A percentile compares a stretch with the other conserved stretches of the same genome.
phyloP scores from a whole-genome alignment of 2,888 invertebrate genomes.

The Strigamia crassipes region DNA sequence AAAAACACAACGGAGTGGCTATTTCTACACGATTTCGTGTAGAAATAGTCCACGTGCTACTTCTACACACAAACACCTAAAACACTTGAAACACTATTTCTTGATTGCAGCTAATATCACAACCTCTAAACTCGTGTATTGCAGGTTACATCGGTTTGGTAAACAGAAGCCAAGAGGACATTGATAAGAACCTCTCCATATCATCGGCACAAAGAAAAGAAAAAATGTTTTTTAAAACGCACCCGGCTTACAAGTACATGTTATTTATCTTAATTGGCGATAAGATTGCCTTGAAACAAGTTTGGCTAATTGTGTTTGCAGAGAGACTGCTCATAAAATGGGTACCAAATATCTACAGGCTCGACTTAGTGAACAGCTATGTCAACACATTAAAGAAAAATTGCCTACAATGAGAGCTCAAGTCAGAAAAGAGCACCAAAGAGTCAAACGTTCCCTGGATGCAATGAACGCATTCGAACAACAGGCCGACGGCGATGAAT shows the following conservation, averaged over 20 bases:
- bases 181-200: constrained; percentile 18
- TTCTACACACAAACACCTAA: too few relatives aligned
- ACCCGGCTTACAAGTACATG: neutral
- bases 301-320: neutral
- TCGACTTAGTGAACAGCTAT: constrained; percentile 4
- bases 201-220: constrained; percentile 1
- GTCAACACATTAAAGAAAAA: constrained; percentile 13
- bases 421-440: constrained; percentile 12
- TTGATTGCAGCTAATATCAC: neutral
- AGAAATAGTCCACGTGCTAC: too few relatives aligned
- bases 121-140: neutral
- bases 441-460: neutral
- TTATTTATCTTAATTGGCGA: too few relatives aligned
- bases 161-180: constrained; percentile 26
- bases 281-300: too few relatives aligned
- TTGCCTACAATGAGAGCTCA: constrained; percentile 6
- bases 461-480: constrained; percentile 19
- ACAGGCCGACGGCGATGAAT: neutral
- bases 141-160: constrained; percentile 39
- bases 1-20: too few relatives aligned
- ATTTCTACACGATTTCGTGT: too few relatives aligned
- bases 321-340: constrained; percentile 29
- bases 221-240: neutral
- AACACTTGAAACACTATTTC: too few relatives aligned
- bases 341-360: constrained; percentile 37